Evolutionary conservation across 2,113 vertebrate species (phyloP), one percentile per base, ranked within the genome.

Genomic region (Elephas maximus): DNA sequence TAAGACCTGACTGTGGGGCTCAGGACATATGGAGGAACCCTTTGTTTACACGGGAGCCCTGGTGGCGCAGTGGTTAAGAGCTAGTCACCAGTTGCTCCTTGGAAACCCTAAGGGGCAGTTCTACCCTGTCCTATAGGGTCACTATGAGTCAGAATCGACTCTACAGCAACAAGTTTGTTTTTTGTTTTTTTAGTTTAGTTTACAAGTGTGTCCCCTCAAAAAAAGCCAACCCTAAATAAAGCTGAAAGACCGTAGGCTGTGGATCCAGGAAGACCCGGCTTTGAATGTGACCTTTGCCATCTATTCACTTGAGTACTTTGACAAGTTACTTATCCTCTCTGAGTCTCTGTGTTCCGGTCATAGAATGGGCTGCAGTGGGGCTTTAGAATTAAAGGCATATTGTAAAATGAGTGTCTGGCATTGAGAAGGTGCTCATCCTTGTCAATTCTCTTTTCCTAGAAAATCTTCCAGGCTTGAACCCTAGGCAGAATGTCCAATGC

Each of bases 401-500:
- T 88, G 74, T 85, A 84, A 93, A 90, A 96, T n/a, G n/a, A 82
- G 51, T 41, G 24, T 37, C 26, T 95, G 53, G 23, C 74, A 12
- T 51, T 88, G 63, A 87, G 62, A 93, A 85, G 12, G 37, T 73
- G 62, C 45, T 45, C 51, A 81, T 77, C 48, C 21, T 81, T 76
- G 17, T 48, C 67, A 60, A 11, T 73, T 85, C 33, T 80, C 21
- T 67, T 80, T 60, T 12, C 33, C 37, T 45, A 37, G 44, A 67
- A n/a, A 48, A 92, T 30, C 14, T 26, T 65, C 45, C 33, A 69
- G 7, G 18, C 73, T 92, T 90, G 92, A 96, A 63, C 63, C 28
- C 44, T 82, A 33, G 37, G 53, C 15, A 88, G 78, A 88, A 37
- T 91, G 33, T 93, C 78, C 37, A 91, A 3, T 28, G 44, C 33